Conservation (phyloP, 2,888 invertebrate genomes). For the Nymphalis urticae region DNA sequence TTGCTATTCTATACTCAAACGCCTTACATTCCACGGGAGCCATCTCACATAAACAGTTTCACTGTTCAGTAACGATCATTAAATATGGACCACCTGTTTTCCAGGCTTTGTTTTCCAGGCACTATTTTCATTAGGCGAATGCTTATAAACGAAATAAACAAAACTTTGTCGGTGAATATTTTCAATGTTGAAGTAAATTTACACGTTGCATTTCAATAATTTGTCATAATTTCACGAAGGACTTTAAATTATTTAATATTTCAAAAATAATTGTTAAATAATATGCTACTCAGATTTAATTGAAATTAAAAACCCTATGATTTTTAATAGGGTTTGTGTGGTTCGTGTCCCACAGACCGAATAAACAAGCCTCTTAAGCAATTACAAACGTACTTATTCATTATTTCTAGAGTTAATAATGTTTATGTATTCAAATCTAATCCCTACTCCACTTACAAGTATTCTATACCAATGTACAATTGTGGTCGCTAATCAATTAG, state of each 20-base stretch:
- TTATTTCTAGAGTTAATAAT: not conserved
- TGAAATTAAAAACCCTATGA: too few species aligned
- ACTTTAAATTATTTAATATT: too few species aligned
- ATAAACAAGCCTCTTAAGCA: not conserved
- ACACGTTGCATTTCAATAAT: too few species aligned
- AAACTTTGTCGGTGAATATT: conserved; percentile 8
- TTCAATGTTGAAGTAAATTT: too few species aligned
- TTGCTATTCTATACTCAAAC: conserved; percentile 5
- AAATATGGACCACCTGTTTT: conserved; percentile 61
- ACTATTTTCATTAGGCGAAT: conserved; percentile 20
- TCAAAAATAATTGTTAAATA: too few species aligned
- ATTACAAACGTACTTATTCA: not conserved
- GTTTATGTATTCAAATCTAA: not conserved
- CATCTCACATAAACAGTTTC: conserved; percentile 61
- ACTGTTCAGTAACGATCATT: conserved; percentile 63
- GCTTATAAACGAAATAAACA: conserved; percentile 26
- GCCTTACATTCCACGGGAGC: conserved; percentile 12
- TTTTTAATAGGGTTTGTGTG: too few species aligned
- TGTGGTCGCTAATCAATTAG: conserved; percentile 27
- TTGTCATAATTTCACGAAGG: too few species aligned
- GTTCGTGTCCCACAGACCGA: too few species aligned
- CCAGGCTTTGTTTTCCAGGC: conserved; percentile 12
- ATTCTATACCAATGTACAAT: conserved; percentile 11
- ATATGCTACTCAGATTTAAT: too few species aligned
- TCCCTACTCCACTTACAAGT: not conserved